A percentile compares a stretch with the other conserved stretches of the same genome.
phyloP scores from a whole-genome alignment of 2,888 invertebrate genomes.

The Philereme vetulata region DNA sequence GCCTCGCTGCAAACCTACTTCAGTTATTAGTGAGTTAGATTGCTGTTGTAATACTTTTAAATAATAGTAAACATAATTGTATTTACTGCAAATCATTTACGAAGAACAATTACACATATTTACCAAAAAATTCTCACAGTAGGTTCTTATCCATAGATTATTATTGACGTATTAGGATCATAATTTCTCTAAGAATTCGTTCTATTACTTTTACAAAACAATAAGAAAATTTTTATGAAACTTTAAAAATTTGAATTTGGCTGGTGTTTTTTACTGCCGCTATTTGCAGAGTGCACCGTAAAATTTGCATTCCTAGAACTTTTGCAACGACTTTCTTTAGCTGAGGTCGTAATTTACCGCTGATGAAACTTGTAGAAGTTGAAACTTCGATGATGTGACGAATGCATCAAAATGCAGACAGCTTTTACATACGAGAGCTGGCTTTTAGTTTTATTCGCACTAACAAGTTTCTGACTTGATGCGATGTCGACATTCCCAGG shows the following conservation, averaged over 20 bases:
- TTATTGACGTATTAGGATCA: too few relatives aligned
- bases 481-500: neutral
- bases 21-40: too few relatives aligned
- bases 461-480: slow-evolving; percentile 1
- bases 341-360: slow-evolving; percentile 14
- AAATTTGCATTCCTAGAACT: slow-evolving; percentile 22
- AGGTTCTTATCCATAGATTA: too few relatives aligned
- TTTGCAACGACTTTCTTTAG: slow-evolving; percentile 17
- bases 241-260: neutral
- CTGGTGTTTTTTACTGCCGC: slow-evolving; percentile 1
- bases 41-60: too few relatives aligned
- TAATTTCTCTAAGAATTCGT: too few relatives aligned
- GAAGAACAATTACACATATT: too few relatives aligned
- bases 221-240: neutral
- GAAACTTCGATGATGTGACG: slow-evolving; percentile 1
- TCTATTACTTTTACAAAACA: too few relatives aligned
- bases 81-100: too few relatives aligned
- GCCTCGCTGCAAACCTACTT: too few relatives aligned
- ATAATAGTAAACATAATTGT: too few relatives aligned
- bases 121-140: too few relatives aligned
- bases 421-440: neutral
- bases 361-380: slow-evolving; percentile 20
- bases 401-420: slow-evolving; percentile 5
- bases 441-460: neutral
- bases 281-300: slow-evolving; percentile 1